Percentiles rank a stretch among this genome's conserved stretches.
Evolutionary conservation across 2,888 invertebrate species (phyloP).

Genomic region (Temnothorax rugatulus): DNA sequence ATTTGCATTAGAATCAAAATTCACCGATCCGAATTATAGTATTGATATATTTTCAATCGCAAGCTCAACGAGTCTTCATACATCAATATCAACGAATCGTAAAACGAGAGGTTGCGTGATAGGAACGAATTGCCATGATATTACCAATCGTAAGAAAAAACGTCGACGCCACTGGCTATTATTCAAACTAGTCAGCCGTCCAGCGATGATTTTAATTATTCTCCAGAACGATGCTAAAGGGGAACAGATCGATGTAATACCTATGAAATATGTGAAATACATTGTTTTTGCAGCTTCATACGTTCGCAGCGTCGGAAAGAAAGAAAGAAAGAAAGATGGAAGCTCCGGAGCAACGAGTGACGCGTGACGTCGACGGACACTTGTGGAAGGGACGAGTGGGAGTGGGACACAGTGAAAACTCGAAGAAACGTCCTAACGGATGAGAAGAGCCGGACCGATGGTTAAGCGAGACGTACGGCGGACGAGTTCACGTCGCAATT

Average conservation of each 20-base stretch:
- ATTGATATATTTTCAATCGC: constrained; percentile 1
- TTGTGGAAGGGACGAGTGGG: constrained; percentile 43
- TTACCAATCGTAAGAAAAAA: neutral
- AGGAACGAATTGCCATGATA: neutral
- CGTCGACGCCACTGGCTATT: neutral
- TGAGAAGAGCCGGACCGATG: neutral
- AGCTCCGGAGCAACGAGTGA: constrained; percentile 19
- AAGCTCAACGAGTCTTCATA: neutral
- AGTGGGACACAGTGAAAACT: neutral
- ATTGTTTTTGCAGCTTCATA: neutral
- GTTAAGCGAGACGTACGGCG: constrained; percentile 53
- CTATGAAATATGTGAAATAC: neutral
- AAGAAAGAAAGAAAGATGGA: constrained; percentile 33
- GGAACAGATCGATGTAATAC: neutral
- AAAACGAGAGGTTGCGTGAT: neutral
- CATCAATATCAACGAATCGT: neutral
- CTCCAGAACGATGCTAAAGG: neutral
- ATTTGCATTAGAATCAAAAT: neutral
- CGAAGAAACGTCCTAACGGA: constrained; percentile 4
- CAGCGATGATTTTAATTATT: constrained; percentile 11
- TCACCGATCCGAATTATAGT: neutral
- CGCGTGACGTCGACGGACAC: constrained; percentile 53
- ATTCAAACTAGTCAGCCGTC: neutral
- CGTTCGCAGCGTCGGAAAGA: neutral
- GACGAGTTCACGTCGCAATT: constrained; percentile 41